Evolutionary conservation across 2,888 invertebrate species (phyloP).

Genomic region (Lithophane semibrunnea): DNA sequence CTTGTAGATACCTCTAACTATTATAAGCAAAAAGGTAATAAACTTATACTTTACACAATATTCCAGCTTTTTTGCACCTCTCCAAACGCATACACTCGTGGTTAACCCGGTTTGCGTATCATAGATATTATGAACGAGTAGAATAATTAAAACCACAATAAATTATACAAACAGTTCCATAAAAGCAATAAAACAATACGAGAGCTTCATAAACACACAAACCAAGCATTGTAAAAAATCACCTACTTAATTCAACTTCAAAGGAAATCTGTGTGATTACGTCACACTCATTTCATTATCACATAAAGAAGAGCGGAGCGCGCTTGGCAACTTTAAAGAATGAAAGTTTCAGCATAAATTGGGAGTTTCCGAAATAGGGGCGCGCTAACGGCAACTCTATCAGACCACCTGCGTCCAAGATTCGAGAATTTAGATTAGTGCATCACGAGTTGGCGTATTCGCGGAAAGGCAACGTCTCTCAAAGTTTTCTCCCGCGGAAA

Average conservation of each 20-base stretch:
- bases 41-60: not conserved
- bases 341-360: conserved; percentile 82
- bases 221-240: conserved; percentile 19
- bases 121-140: not conserved
- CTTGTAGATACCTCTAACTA: not conserved
- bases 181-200: conserved; percentile 7
- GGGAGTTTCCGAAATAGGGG: conserved; percentile 75
- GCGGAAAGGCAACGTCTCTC: conserved; percentile 73
- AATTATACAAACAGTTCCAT: not conserved
- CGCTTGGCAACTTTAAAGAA: conserved; percentile 66
- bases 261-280: conserved; percentile 45
- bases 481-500: conserved; percentile 84
- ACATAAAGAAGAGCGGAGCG: conserved; percentile 63
- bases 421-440: conserved; percentile 85
- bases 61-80: not conserved
- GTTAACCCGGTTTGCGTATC: not conserved
- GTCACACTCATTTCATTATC: conserved; percentile 59
- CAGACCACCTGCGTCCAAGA: conserved; percentile 81
- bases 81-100: not conserved
- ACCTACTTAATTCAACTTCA: conserved; percentile 31
- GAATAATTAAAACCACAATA: not conserved
- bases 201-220: conserved; percentile 5
- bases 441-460: conserved; percentile 76
- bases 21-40: not conserved
- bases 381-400: conserved; percentile 77